Evolutionary conservation across 2,797 vertebrate species (phyloP).

Genomic region (Emys orbicularis): DNA sequence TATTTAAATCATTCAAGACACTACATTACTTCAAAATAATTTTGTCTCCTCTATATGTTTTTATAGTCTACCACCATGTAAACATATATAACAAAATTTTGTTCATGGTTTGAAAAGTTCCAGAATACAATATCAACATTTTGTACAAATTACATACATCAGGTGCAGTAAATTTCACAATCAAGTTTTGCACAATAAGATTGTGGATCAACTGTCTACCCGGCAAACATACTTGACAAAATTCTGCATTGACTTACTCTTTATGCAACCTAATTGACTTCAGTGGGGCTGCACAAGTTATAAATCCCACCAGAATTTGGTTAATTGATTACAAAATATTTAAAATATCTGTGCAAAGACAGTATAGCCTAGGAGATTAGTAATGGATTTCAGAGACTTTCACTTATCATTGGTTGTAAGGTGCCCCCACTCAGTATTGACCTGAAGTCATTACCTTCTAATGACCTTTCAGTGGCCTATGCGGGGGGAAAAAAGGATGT

Average conservation of each 20-base stretch:
- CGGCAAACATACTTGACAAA: not conserved
- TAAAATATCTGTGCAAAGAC: slow-evolving; percentile 10
- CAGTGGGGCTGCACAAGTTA: not conserved
- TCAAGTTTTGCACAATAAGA: not conserved
- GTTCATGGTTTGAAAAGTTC: not conserved
- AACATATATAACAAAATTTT: not conserved
- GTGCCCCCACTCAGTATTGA: not conserved
- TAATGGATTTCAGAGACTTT: not conserved
- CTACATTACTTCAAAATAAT: not conserved
- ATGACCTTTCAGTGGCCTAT: not conserved
- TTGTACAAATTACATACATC: not conserved
- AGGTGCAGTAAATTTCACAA: not conserved
- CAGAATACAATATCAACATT: not conserved
- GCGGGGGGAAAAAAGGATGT: fast-evolving
- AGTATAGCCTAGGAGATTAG: slow-evolving; percentile 25
- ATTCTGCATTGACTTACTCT: slow-evolving; percentile 5
- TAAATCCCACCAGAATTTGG: not conserved
- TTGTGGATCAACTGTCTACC: not conserved
- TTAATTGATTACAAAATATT: slow-evolving; percentile 6
- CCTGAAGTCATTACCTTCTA: not conserved
- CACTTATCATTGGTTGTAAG: slow-evolving; percentile 20
- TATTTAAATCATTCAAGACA: not conserved
- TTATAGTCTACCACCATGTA: not conserved
- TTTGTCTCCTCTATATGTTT: not conserved
- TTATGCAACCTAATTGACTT: slow-evolving; percentile 45